A percentile compares a stretch with the other conserved stretches of the same genome.
Conservation (phyloP, 2,888 invertebrate genomes). For the Ypsolopha sequella region DNA sequence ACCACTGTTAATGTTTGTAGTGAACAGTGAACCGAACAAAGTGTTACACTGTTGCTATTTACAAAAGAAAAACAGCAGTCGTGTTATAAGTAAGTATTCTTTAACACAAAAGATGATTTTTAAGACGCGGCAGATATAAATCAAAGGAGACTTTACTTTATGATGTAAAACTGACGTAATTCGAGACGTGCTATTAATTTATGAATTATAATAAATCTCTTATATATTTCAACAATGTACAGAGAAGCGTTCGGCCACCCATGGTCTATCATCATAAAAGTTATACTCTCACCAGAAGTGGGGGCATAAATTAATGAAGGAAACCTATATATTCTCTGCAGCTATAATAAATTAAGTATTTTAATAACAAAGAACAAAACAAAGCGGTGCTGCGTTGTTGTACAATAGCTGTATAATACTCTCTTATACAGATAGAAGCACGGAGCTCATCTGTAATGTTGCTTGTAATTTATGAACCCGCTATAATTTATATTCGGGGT, state of each 20-base stretch:
- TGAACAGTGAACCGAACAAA: too few species aligned
- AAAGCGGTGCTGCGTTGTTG: constrained; percentile 19
- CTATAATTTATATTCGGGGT: constrained; percentile 38
- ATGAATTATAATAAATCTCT: constrained; percentile 1
- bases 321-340: constrained; percentile 37
- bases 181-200: constrained; percentile 2
- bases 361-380: constrained; percentile 48
- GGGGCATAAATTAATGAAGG: constrained; percentile 50
- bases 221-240: constrained; percentile 4
- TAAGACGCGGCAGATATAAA: not conserved
- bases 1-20: constrained; percentile 31
- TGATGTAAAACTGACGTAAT: constrained; percentile 1
- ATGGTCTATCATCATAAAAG: constrained; percentile 40
- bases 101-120: not conserved
- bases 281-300: constrained; percentile 17
- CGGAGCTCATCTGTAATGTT: constrained; percentile 15
- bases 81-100: not conserved
- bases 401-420: constrained; percentile 7
- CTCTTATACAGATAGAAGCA: constrained; percentile 24
- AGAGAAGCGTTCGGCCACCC: constrained; percentile 42
- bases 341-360: constrained; percentile 42
- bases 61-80: too few species aligned
- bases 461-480: constrained; percentile 46
- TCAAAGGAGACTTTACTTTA: not conserved
- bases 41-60: too few species aligned